Evolutionary conservation across 2,113 vertebrate genomes (phyloP).

Genomic region (Coptodon rendalli): DNA sequence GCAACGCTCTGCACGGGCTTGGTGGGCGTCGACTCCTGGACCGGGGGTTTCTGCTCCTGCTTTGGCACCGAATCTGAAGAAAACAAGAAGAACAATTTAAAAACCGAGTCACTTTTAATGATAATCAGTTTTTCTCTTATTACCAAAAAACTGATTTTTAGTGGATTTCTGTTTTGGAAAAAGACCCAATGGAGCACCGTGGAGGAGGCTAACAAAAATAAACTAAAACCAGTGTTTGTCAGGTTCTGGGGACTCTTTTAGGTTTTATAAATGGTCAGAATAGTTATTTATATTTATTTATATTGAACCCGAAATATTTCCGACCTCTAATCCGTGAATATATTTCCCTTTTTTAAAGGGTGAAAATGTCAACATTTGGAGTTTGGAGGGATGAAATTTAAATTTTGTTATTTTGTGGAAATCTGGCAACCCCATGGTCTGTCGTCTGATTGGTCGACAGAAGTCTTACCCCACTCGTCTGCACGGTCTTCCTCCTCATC

Average conservation of each 20-base stretch:
- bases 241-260: not conserved
- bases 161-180: not conserved
- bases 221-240: not conserved
- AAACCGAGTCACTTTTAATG: not conserved
- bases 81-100: not conserved
- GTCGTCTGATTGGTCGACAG: not conserved
- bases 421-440: not conserved
- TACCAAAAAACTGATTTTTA: accelerated
- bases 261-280: not conserved
- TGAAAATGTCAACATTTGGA: not conserved
- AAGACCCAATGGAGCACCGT: not conserved
- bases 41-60: slow-evolving; percentile 13
- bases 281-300: not conserved
- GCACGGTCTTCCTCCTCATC: slow-evolving; percentile 43
- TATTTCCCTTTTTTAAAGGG: not conserved
- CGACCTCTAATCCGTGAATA: not conserved
- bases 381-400: not conserved
- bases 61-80: slow-evolving; percentile 44
- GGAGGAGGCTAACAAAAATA: not conserved
- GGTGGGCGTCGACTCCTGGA: slow-evolving; percentile 55
- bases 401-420: not conserved
- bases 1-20: slow-evolving; percentile 67
- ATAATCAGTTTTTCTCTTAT: not conserved
- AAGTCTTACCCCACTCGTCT: slow-evolving; percentile 61
- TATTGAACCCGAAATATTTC: not conserved